Percentiles rank a stretch among this genome's conserved stretches.
Evolutionary conservation across 1,140 invertebrate species (phyloP).

Genomic region (Ylistrum balloti): DNA sequence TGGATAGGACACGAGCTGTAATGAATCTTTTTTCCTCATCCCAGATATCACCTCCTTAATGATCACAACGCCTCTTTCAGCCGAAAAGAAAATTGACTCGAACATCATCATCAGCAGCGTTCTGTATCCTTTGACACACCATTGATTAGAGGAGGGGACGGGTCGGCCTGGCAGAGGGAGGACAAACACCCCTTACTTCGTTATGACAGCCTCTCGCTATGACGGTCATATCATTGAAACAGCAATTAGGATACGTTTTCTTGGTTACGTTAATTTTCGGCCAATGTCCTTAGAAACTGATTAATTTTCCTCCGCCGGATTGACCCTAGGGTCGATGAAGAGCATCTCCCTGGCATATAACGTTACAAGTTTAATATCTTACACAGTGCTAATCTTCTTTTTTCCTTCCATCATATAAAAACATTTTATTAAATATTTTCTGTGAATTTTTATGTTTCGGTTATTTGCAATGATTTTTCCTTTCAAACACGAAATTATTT

Average conservation of each 20-base stretch:
- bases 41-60: constrained; percentile 38
- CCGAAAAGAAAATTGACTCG: constrained; percentile 33
- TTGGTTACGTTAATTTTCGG: constrained; percentile 31
- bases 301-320: background rate
- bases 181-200: constrained; percentile 32
- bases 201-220: background rate
- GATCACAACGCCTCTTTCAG: constrained; percentile 22
- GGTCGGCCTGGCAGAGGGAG: background rate
- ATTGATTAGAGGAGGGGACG: background rate
- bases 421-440: background rate
- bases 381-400: background rate
- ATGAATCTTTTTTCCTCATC: constrained; percentile 38
- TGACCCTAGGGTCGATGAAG: background rate
- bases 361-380: constrained; percentile 30
- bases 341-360: background rate
- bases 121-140: background rate
- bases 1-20: constrained; percentile 31
- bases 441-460: constrained; percentile 5
- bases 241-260: background rate
- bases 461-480: background rate
- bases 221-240: background rate
- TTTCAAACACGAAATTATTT: background rate
- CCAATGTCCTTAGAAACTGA: constrained; percentile 38
- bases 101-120: constrained; percentile 1
- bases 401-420: background rate